These are phyloP conservation scores for Corythoichthys haematopterus DNA, from an alignment of 2,113 vertebrate genomes.

Conservation along the genomic window DNA sequence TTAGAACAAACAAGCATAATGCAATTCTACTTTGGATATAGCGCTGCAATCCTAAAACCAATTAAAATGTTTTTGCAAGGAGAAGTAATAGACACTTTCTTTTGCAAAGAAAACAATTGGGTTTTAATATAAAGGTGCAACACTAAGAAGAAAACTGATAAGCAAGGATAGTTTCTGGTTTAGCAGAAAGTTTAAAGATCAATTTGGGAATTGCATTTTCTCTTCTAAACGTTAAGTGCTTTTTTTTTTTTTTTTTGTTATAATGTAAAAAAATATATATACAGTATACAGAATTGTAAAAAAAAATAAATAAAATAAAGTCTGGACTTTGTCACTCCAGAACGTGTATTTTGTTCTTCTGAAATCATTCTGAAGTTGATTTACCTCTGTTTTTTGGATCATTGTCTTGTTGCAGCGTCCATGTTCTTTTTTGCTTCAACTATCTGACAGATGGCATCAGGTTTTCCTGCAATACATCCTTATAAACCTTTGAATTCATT, in stretches of 20 bases:
- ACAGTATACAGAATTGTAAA: background rate
- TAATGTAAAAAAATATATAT: background rate
- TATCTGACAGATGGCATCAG: too few relatives aligned
- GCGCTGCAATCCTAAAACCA: background rate
- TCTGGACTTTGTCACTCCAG: too few relatives aligned
- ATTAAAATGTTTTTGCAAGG: background rate
- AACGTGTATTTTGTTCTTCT: too few relatives aligned
- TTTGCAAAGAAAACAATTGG: background rate
- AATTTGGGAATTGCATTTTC: background rate
- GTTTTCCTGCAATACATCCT: too few relatives aligned
- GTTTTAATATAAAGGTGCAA: background rate
- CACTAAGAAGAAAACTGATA: background rate
- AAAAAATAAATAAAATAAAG: too few relatives aligned
- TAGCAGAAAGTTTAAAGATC: background rate
- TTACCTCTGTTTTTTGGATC: too few relatives aligned
- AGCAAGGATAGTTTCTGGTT: background rate
- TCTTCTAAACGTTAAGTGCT: background rate
- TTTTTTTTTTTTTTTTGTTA: conserved; percentile 1
- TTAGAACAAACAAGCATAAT: background rate
- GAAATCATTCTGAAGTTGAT: too few relatives aligned
- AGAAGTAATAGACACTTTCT: background rate
- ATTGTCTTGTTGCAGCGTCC: too few relatives aligned
- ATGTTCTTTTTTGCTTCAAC: too few relatives aligned
- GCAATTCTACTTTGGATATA: background rate
- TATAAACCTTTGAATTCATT: too few relatives aligned